A percentile compares a stretch with the other conserved stretches of the same genome.
These are phyloP conservation scores for Andrena camellia DNA, from an alignment of 2,888 invertebrate genomes.

Conservation along the genomic window DNA sequence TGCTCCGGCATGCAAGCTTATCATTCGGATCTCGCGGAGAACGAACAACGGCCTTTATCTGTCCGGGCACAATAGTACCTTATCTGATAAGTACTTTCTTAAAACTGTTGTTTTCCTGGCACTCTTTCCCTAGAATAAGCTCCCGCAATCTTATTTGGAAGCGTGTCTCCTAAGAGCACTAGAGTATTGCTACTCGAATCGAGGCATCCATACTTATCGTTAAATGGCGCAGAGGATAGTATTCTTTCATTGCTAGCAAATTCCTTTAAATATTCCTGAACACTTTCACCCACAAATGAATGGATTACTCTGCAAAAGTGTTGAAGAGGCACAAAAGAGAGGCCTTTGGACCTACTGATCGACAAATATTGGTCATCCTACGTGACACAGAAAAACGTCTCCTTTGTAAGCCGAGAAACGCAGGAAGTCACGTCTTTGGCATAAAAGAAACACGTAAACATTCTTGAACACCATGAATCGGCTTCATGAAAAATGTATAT, in stretches of 20 bases:
- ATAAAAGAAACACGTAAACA: background rate
- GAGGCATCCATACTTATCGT: too few species aligned
- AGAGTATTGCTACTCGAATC: background rate
- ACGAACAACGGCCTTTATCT: background rate
- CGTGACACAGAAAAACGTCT: background rate
- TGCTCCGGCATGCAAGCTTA: background rate
- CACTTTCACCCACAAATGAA: too few species aligned
- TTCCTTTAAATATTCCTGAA: too few species aligned
- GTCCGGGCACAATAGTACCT: background rate
- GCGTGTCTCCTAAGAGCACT: background rate
- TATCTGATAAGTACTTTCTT: background rate
- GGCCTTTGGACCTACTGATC: too few species aligned
- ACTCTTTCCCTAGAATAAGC: background rate
- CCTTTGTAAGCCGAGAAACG: background rate
- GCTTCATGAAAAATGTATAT: constrained; percentile 13
- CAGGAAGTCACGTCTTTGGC: background rate
- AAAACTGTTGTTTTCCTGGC: background rate
- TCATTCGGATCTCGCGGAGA: background rate
- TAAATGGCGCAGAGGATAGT: too few species aligned
- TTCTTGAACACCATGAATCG: background rate
- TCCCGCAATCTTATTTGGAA: background rate
- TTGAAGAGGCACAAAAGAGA: too few species aligned
- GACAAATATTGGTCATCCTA: too few species aligned
- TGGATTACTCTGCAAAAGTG: too few species aligned
- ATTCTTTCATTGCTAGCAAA: too few species aligned